phyloP scores from a whole-genome alignment of 30 jellyfish, hydroid and myxozoan genomes.

The Cassiopea andromeda region DNA sequence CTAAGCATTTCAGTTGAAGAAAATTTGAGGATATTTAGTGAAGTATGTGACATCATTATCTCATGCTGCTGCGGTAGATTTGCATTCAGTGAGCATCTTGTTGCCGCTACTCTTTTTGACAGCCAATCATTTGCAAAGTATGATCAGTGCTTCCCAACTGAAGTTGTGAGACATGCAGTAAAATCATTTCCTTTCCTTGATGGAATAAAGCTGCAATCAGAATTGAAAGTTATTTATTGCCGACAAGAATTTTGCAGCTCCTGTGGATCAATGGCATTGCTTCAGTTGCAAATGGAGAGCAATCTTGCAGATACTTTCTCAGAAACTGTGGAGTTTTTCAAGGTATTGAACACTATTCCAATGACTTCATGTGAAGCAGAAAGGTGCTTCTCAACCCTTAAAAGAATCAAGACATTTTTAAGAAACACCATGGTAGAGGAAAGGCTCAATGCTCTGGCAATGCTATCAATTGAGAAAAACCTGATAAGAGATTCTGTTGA shows the following conservation, averaged over 20 bases:
- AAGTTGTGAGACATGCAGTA: slow-evolving; percentile 23
- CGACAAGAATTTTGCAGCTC: slow-evolving; percentile 17
- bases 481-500: slow-evolving; percentile 39
- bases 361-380: slow-evolving; percentile 49
- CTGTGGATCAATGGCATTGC: slow-evolving; percentile 44
- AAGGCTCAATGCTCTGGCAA: slow-evolving; percentile 60
- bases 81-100: slow-evolving; percentile 12
- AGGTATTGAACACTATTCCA: slow-evolving; percentile 29
- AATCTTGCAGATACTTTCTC: slow-evolving; percentile 28
- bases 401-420: slow-evolving; percentile 27
- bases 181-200: slow-evolving; percentile 23
- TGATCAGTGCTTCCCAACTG: slow-evolving; percentile 6
- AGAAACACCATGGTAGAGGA: slow-evolving; percentile 51
- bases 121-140: slow-evolving; percentile 4
- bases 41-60: not conserved
- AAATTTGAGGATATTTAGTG: not conserved
- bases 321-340: slow-evolving; percentile 9
- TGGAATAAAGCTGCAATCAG: slow-evolving; percentile 32
- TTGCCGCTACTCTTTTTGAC: slow-evolving; percentile 21
- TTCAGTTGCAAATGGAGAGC: slow-evolving; percentile 28
- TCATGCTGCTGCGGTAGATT: slow-evolving; percentile 12
- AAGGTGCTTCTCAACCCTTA: slow-evolving; percentile 43
- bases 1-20: slow-evolving; percentile 8
- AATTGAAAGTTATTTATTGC: slow-evolving; percentile 10
- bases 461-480: slow-evolving; percentile 31